phyloP scores from a whole-genome alignment of 2,113 vertebrate species.

The Ivindomyrus marchei region DNA sequence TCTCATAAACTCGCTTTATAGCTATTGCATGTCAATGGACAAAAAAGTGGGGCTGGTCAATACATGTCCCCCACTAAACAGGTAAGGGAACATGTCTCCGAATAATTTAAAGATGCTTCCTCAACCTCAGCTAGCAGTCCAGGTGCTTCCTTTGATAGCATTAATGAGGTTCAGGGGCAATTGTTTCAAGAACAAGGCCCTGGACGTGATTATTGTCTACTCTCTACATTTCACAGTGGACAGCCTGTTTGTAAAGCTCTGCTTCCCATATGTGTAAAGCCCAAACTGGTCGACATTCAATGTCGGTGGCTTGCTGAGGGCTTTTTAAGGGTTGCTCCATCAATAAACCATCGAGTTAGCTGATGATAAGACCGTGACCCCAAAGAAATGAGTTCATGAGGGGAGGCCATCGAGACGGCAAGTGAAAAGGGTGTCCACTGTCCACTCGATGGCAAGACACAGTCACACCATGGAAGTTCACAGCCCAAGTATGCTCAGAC shows the following conservation, averaged over 20 bases:
- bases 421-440: neutral
- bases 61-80: neutral
- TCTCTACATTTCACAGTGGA: neutral
- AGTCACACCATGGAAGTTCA: neutral
- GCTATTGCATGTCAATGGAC: neutral
- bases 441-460: neutral
- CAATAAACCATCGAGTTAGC: neutral
- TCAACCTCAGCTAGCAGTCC: neutral
- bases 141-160: neutral
- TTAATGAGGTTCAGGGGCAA: neutral
- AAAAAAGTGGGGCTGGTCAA: neutral
- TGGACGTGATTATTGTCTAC: neutral
- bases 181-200: neutral
- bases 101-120: neutral
- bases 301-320: neutral
- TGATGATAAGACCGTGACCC: neutral
- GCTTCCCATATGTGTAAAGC: neutral
- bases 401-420: neutral
- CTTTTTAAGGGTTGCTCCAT: neutral
- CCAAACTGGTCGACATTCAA: neutral
- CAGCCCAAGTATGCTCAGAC: neutral
- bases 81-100: neutral
- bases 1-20: neutral
- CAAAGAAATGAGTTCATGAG: neutral
- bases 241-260: neutral